Evolutionary conservation across 2,797 vertebrate species (phyloP).

Genomic region (Sparus aurata): DNA sequence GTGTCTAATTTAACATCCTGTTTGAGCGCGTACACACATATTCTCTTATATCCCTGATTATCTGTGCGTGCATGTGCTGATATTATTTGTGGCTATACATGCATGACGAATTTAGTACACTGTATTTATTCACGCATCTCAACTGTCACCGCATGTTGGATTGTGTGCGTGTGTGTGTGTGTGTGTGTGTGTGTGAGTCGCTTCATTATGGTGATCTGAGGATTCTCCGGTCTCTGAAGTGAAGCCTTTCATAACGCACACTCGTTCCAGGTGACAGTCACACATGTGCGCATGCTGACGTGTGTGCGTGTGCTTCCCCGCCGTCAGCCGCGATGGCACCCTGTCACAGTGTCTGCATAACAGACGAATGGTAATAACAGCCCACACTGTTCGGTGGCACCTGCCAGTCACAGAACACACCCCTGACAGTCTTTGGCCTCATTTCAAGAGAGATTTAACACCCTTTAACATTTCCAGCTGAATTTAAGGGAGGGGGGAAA

Average conservation of each 20-base stretch:
- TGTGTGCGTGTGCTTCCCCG: slow-evolving; percentile 13
- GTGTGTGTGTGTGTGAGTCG: slow-evolving; percentile 3
- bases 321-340: slow-evolving; percentile 18
- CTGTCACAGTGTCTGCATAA: slow-evolving; percentile 33
- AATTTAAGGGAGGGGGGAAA: neutral
- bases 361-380: slow-evolving; percentile 20
- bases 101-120: neutral
- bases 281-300: neutral
- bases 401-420: slow-evolving; percentile 24
- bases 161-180: neutral
- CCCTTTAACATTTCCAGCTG: slow-evolving; percentile 2
- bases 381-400: slow-evolving; percentile 23
- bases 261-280: slow-evolving; percentile 50
- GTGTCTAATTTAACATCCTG: slow-evolving; percentile 40
- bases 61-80: neutral
- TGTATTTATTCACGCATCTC: neutral
- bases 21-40: neutral
- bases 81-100: neutral
- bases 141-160: neutral
- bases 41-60: neutral
- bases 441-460: slow-evolving; percentile 3
- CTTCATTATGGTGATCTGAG: slow-evolving; percentile 62
- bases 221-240: slow-evolving; percentile 54
- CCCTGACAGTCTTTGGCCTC: slow-evolving; percentile 2
- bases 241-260: slow-evolving; percentile 45